Evolutionary conservation across 1,140 invertebrate genomes (phyloP).

Genomic region (Drosophila persimilis): DNA sequence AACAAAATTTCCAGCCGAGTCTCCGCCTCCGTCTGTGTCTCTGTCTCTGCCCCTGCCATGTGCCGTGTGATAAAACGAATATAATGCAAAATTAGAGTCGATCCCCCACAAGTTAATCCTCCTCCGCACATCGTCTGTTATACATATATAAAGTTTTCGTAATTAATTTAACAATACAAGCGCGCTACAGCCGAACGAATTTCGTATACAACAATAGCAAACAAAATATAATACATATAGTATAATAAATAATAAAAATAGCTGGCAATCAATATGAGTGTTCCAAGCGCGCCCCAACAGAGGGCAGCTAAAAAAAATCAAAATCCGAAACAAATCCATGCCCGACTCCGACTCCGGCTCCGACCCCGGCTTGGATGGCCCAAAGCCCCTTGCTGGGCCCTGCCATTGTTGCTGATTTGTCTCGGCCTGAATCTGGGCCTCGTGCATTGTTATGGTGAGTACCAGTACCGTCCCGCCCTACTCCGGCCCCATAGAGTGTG

Average conservation of each 20-base stretch:
- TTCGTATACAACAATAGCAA: conserved; percentile 52
- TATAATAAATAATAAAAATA: conserved; percentile 43
- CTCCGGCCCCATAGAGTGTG: background rate
- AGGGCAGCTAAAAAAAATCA: conserved; percentile 54
- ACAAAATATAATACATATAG: conserved; percentile 29
- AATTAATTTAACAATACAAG: conserved; percentile 74
- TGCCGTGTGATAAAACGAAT: conserved; percentile 49
- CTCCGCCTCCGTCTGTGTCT: background rate
- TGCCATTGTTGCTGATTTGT: conserved; percentile 67
- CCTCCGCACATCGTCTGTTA: conserved; percentile 33
- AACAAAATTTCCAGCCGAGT: conserved; percentile 13
- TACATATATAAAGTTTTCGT: conserved; percentile 50
- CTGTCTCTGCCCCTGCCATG: conserved; percentile 30
- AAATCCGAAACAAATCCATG: conserved; percentile 22
- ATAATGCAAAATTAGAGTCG: conserved; percentile 62
- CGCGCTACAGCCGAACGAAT: conserved; percentile 35
- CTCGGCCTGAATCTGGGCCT: conserved; percentile 57
- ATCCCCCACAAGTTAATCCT: conserved; percentile 30
- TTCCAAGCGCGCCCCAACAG: conserved; percentile 67
- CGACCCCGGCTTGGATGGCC: conserved; percentile 21
- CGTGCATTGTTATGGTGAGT: conserved; percentile 77
- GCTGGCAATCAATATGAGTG: conserved; percentile 72
- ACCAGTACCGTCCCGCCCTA: conserved; percentile 27
- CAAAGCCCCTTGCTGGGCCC: conserved; percentile 29
- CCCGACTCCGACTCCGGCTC: conserved; percentile 19